phyloP scores from a whole-genome alignment of 2,113 vertebrate genomes.

The Athene noctua region DNA sequence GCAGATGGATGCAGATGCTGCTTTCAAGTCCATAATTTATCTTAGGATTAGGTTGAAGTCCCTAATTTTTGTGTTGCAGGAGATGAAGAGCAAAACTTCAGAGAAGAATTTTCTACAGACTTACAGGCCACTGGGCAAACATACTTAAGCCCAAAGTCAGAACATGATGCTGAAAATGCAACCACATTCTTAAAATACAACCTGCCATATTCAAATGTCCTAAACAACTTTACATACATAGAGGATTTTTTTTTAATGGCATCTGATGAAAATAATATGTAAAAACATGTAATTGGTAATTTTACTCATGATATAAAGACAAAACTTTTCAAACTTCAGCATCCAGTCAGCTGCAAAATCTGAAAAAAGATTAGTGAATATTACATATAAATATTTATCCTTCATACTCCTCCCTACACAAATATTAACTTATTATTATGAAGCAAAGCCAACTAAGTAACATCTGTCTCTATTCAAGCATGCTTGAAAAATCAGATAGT shows the following conservation, averaged over 20 bases:
- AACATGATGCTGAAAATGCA: background rate
- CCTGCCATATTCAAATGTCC: background rate
- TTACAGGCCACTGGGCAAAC: background rate
- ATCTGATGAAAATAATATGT: background rate
- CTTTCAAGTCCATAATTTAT: background rate
- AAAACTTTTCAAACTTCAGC: background rate
- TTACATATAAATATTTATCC: background rate
- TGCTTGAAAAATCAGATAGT: background rate
- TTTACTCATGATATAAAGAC: background rate
- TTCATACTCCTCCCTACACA: background rate
- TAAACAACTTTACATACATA: background rate
- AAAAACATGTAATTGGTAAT: background rate
- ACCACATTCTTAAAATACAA: background rate
- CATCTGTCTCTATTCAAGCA: background rate
- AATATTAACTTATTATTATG: background rate
- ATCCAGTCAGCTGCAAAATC: background rate
- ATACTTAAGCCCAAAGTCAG: background rate
- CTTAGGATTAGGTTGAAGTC: background rate
- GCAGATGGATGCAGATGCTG: background rate
- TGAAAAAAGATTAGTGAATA: background rate
- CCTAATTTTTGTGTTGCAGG: background rate
- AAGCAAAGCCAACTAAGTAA: background rate
- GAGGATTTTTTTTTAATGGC: background rate
- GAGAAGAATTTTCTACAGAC: background rate
- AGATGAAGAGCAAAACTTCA: background rate